Evolutionary conservation across 2,797 vertebrate genomes (phyloP), one percentile per base, ranked within the genome.

Genomic region (Austrolebias charrua): DNA sequence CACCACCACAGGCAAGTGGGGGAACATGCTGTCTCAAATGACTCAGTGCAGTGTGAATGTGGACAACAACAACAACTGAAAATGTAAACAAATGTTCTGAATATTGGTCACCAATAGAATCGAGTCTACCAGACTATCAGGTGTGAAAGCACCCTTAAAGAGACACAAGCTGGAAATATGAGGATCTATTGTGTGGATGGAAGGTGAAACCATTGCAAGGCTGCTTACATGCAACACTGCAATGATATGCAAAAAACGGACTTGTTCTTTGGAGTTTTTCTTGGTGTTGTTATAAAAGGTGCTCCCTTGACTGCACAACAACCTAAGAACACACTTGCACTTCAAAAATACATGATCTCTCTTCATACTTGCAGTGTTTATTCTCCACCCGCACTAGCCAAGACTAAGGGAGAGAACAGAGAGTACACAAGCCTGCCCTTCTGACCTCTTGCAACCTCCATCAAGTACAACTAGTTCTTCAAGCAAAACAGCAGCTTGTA

Each of bases 201-300:
- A 29, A 64, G 51, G 66, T 9, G 61, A 60, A 63, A 62, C 4
- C 11, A 52, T 6, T 9, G 47, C 62, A n/a, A 31, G 9, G 38
- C 66, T 29, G 64, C 61, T 69, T 56, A 66, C 73, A 78, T 75
- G 84, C 85, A 84, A 85, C 84, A 57, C 29, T 0, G 16, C 57
- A 72, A 72, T 47, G 47, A 78, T 82, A 86, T 84, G 85, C 79
- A 88, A 89, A 89, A 65, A 69, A n/a, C 1, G 8, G 46, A 72
- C 71, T 72, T 60, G 63, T 63, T 80, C 62, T 71, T 56, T 71
- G 8, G 14, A 73, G 53, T 44, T 63, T 56, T 51, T 71, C 66
- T 71, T 48, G 51, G 59, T 75, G n/a, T 61, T 47, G 69, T 64
- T 64, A 56, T 76, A 63, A 71, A 76, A 78, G 9, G 7, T 7